Percentiles rank a stretch among this genome's conserved stretches.
phyloP scores from a whole-genome alignment of 2,888 invertebrate genomes.

The Folsomia manolachei region DNA sequence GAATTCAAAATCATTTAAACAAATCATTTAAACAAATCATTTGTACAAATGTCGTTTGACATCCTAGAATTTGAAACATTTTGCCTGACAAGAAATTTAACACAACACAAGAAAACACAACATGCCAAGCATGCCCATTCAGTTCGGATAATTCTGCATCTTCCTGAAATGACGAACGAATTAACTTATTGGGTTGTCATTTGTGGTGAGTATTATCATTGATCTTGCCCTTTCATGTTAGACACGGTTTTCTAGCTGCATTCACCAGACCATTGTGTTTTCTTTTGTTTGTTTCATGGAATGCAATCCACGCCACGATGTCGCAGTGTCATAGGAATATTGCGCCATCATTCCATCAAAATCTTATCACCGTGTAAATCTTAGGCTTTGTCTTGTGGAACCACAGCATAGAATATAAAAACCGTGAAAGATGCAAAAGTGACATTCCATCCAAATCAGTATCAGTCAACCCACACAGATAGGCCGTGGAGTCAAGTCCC shows the following conservation, averaged over 20 bases:
- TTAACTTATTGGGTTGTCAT: too few species aligned
- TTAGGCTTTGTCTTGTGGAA: background rate
- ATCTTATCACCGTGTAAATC: slow-evolving; percentile 3
- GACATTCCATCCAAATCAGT: background rate
- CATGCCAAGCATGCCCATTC: too few species aligned
- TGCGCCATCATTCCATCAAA: background rate
- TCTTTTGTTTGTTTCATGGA: background rate
- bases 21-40: too few species aligned
- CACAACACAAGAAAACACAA: too few species aligned
- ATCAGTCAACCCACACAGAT: background rate
- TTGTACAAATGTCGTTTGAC: too few species aligned
- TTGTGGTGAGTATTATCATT: background rate
- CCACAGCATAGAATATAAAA: background rate
- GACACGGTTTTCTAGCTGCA: background rate
- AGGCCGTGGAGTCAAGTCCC: too few species aligned
- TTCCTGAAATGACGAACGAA: background rate
- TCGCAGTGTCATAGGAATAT: too few species aligned
- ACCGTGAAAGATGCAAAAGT: background rate
- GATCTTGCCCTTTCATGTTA: background rate
- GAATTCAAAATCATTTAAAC: too few species aligned
- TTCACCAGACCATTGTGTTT: background rate
- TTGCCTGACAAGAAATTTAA: too few species aligned
- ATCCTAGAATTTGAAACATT: too few species aligned
- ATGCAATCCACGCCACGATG: slow-evolving; percentile 2
- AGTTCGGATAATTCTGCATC: background rate